phyloP scores from a whole-genome alignment of 1,140 invertebrate genomes.

The Euborellia annulipes region DNA sequence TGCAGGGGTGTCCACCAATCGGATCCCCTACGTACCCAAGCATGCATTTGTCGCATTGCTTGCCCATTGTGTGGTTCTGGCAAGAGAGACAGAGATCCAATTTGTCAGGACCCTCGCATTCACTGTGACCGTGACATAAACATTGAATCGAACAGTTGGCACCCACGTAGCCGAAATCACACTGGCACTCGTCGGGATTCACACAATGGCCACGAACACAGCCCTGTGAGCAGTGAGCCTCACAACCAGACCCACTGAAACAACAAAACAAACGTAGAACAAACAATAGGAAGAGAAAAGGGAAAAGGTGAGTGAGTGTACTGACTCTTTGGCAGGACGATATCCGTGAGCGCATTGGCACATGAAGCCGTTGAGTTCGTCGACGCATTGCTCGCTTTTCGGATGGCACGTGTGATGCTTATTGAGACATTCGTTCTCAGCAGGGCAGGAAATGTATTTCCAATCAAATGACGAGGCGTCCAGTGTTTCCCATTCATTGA shows the following conservation, averaged over 20 bases:
- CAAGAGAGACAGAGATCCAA: constrained; percentile 70
- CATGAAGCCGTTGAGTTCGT: constrained; percentile 55
- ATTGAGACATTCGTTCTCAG: constrained; percentile 87
- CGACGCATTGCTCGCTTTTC: constrained; percentile 69
- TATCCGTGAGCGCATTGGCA: constrained; percentile 79
- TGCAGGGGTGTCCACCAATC: constrained; percentile 64
- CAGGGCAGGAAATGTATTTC: constrained; percentile 76
- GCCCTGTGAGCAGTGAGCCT: constrained; percentile 52
- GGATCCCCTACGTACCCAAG: constrained; percentile 84
- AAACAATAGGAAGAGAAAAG: neutral
- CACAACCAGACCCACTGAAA: too few relatives aligned
- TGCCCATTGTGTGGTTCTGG: constrained; percentile 75
- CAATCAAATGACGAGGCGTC: constrained; percentile 41
- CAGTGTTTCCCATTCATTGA: too few relatives aligned
- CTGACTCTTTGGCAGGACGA: constrained; percentile 21
- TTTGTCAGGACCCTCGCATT: constrained; percentile 72
- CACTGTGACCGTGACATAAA: constrained; percentile 85
- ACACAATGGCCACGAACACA: constrained; percentile 78
- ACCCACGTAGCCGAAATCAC: constrained; percentile 90
- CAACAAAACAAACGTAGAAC: neutral
- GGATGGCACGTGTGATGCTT: constrained; percentile 78
- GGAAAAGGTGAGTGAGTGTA: neutral
- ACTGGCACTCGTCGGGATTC: constrained; percentile 69
- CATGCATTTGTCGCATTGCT: constrained; percentile 74
- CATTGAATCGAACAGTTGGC: constrained; percentile 86